Evolutionary conservation across 2,888 invertebrate genomes (phyloP).

Genomic region (Clitarchus hookeri): DNA sequence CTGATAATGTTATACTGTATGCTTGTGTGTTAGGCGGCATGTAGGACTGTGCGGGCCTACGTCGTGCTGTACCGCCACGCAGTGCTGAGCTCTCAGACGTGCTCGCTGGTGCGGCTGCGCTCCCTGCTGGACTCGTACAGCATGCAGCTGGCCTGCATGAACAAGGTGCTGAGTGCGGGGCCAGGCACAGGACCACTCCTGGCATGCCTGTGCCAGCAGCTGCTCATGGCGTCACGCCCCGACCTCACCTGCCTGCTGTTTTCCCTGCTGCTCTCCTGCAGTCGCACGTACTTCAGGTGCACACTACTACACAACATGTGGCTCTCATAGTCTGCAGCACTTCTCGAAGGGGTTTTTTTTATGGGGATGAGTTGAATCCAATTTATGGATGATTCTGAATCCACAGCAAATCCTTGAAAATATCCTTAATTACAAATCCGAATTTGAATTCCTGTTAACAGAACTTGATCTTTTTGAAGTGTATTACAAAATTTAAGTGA

Average conservation of each 20-base stretch:
- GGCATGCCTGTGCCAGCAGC: constrained; percentile 68
- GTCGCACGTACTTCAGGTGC: constrained; percentile 65
- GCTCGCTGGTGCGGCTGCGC: constrained; percentile 16
- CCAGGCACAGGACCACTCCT: constrained; percentile 54
- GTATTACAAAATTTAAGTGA: too few species aligned
- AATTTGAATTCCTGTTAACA: too few species aligned
- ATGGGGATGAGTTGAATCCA: too few species aligned
- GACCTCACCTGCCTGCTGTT: constrained; percentile 62
- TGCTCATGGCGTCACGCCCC: constrained; percentile 62
- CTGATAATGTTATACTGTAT: too few species aligned
- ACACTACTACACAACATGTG: too few species aligned
- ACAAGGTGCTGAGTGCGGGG: background rate
- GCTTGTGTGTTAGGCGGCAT: constrained; percentile 59
- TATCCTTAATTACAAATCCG: too few species aligned
- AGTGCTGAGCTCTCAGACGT: constrained; percentile 52
- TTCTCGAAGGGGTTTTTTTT: too few species aligned
- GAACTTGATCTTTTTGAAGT: too few species aligned
- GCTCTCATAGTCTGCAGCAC: too few species aligned
- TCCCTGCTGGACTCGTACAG: constrained; percentile 11
- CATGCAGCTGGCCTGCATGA: constrained; percentile 21
- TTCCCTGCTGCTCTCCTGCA: constrained; percentile 60
- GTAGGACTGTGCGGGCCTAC: constrained; percentile 64
- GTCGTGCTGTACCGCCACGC: constrained; percentile 63
- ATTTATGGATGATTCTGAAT: too few species aligned
- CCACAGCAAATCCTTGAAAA: too few species aligned